Evolutionary conservation across 2,797 vertebrate species (phyloP).

Genomic region (Mus minutoides): DNA sequence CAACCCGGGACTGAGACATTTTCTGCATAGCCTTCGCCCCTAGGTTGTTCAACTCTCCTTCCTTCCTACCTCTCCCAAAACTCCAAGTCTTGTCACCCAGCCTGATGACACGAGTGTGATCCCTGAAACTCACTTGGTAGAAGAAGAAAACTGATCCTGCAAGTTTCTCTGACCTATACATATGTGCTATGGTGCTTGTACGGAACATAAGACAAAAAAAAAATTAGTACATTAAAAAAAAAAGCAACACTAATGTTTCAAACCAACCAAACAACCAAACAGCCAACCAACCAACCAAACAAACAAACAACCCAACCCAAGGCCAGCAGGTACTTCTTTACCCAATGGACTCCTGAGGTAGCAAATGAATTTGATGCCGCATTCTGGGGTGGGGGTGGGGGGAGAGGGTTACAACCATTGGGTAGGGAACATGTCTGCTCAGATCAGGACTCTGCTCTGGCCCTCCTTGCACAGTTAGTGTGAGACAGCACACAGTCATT

Average conservation of each 20-base stretch:
- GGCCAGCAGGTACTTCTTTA: neutral
- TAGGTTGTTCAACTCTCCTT: neutral
- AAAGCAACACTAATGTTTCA: neutral
- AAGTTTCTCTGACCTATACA: neutral
- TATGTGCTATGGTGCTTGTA: neutral
- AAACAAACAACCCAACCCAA: neutral
- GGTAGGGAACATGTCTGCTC: neutral
- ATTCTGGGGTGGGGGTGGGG: no score
- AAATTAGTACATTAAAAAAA: neutral
- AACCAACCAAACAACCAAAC: neutral
- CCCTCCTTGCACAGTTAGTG: neutral
- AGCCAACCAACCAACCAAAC: neutral
- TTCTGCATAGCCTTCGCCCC: neutral
- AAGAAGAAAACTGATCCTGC: neutral
- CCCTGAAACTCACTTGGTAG: neutral
- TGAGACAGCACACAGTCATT: neutral
- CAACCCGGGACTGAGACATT: neutral
- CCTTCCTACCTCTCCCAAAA: conserved; percentile 19
- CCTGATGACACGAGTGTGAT: neutral
- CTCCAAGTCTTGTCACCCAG: neutral
- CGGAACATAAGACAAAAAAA: neutral
- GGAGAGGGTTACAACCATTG: neutral
- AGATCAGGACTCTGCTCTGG: neutral
- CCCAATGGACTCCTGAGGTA: neutral
- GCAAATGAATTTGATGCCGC: conserved; percentile 8